A percentile compares a stretch with the other conserved stretches of the same genome.
Evolutionary conservation across 2,888 invertebrate genomes (phyloP).

Genomic region (Phyllotreta cruciferae): DNA sequence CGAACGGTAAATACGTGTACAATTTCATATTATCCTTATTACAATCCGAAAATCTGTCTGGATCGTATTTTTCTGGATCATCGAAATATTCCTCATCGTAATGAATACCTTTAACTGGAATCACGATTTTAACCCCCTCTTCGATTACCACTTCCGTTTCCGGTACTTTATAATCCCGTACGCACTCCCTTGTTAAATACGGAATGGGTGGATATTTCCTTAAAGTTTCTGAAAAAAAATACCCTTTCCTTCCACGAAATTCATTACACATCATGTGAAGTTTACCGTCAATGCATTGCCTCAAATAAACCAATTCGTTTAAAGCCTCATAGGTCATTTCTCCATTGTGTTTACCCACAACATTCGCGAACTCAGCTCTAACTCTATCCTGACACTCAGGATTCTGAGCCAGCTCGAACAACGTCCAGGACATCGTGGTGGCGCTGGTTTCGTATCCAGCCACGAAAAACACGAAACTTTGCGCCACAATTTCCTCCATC

Average conservation of each 20-base stretch:
- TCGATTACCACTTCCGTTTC: slow-evolving; percentile 36
- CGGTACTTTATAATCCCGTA: slow-evolving; percentile 40
- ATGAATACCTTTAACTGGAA: slow-evolving; percentile 37
- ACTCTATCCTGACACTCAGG: slow-evolving; percentile 41
- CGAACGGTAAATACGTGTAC: slow-evolving; percentile 40
- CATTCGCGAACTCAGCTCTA: slow-evolving; percentile 37
- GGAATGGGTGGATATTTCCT: slow-evolving; percentile 40
- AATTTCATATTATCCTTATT: slow-evolving; percentile 31
- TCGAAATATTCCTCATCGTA: slow-evolving; percentile 37
- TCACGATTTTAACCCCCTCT: slow-evolving; percentile 34
- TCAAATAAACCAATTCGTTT: slow-evolving; percentile 42
- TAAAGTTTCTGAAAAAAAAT: slow-evolving; percentile 40
- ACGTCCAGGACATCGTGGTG: slow-evolving; percentile 43
- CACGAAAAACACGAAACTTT: slow-evolving; percentile 43
- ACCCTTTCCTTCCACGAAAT: too few relatives aligned
- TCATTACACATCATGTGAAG: neutral
- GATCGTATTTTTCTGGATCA: slow-evolving; percentile 39
- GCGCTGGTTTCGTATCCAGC: slow-evolving; percentile 46
- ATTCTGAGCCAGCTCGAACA: slow-evolving; percentile 39
- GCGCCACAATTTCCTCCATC: slow-evolving; percentile 41
- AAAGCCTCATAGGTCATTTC: slow-evolving; percentile 43
- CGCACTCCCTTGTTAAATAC: slow-evolving; percentile 36
- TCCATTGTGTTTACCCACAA: slow-evolving; percentile 37
- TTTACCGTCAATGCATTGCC: slow-evolving; percentile 43
- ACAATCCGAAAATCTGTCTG: slow-evolving; percentile 40